Evolutionary conservation across 2,113 vertebrate species (phyloP).

Genomic region (Asarcornis scutulata): DNA sequence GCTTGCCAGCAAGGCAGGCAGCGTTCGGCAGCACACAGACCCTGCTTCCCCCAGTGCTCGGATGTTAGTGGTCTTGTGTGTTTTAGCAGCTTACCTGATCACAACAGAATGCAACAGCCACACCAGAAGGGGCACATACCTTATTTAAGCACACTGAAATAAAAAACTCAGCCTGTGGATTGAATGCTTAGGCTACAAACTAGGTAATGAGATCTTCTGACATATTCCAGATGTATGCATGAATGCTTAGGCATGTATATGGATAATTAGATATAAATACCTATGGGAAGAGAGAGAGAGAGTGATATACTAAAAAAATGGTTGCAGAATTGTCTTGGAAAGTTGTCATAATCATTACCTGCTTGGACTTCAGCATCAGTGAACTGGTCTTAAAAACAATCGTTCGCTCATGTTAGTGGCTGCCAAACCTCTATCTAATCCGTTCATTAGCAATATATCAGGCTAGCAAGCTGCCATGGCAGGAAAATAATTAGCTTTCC

Average conservation of each 20-base stretch:
- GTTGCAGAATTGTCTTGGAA: background rate
- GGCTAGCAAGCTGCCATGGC: background rate
- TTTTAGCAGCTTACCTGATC: background rate
- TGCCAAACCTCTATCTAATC: constrained; percentile 42
- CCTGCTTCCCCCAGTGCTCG: accelerated
- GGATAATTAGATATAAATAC: background rate
- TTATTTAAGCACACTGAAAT: background rate
- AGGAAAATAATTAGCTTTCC: constrained; percentile 58
- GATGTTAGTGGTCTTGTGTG: background rate
- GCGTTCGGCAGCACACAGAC: background rate
- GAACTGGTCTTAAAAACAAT: background rate
- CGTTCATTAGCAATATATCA: constrained; percentile 16
- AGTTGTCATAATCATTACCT: background rate
- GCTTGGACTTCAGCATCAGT: background rate
- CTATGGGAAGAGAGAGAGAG: background rate
- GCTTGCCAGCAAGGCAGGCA: background rate
- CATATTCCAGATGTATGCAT: background rate
- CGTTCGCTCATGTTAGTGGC: background rate
- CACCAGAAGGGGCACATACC: background rate
- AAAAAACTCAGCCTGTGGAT: background rate
- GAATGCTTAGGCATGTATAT: background rate
- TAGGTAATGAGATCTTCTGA: background rate
- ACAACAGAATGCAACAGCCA: background rate
- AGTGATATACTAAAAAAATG: background rate
- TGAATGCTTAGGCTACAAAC: background rate